Evolutionary conservation across 2,888 invertebrate genomes (phyloP).

Genomic region (Barypeithes pellucidus): DNA sequence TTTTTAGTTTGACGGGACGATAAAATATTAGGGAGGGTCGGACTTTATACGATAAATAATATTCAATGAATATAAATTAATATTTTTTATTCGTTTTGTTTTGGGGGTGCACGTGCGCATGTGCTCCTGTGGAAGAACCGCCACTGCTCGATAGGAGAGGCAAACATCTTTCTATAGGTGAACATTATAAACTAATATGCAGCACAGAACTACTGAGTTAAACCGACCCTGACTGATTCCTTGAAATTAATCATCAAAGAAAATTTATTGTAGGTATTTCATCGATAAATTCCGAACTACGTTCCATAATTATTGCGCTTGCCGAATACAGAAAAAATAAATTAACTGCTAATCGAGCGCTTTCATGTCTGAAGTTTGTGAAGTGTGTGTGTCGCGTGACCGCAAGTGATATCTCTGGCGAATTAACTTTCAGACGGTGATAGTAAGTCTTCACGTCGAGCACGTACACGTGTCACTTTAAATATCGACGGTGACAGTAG

Average conservation of each 20-base stretch:
- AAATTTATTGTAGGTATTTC: background rate
- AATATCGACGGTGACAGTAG: conserved; percentile 25
- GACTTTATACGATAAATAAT: no score
- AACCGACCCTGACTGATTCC: no score
- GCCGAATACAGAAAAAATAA: conserved; percentile 17
- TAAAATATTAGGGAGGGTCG: no score
- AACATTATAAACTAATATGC: no score
- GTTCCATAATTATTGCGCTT: conserved; percentile 1
- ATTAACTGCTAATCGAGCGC: conserved; percentile 14
- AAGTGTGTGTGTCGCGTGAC: conserved; percentile 43
- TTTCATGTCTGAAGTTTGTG: conserved; percentile 41
- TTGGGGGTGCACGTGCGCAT: no score
- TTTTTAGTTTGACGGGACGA: no score
- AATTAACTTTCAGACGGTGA: conserved; percentile 44
- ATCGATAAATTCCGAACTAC: background rate
- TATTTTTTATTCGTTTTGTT: no score
- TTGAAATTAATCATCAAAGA: background rate
- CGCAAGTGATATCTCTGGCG: conserved; percentile 35
- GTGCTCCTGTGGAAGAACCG: no score
- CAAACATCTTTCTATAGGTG: no score
- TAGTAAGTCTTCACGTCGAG: conserved; percentile 31
- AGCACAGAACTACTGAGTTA: no score
- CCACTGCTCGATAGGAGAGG: no score
- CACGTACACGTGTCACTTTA: conserved; percentile 30
- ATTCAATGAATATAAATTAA: no score